Base-by-base conservation (phyloP, 2,888 invertebrate genomes). In the Dryadula phaetusa region DNA sequence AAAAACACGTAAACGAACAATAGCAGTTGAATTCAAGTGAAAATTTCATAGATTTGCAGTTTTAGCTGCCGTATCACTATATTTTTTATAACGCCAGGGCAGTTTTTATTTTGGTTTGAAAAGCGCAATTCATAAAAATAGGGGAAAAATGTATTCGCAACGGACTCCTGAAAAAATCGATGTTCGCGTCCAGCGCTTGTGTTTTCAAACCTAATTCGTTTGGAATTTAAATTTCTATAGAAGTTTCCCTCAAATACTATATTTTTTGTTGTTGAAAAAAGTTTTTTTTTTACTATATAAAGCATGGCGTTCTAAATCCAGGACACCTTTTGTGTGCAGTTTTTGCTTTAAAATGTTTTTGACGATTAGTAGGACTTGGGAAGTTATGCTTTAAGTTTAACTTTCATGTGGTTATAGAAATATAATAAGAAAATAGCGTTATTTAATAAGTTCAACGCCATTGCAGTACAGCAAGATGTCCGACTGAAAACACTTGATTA, bases 11-110 rank as follows among this genome's bases (percentile, higher is more conserved):
- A 54, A 58, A 65, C 49, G 54, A 70, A 73, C 73, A 72, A 72
- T 67, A 56, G 67, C 62, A 54, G 67, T 34, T 47, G 67, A 61
- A 68, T 68, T 69, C 64, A 56, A 69, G 67, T 72, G 67, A 69
- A 73, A 73, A 72, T 72, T 68, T 72, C 72, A 73, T 72, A 73
- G 62, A 67, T 65, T 67, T 64, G 44, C 65, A 70, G 44, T 70
- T 72, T 69, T 69, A 46, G 34, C 58, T 49, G 25, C 42, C 63
- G 32, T 56, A 66, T 63, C 66, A 46, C 28, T 60, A 66, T 37
- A 58, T 61, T 62, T 64, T 64, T 63, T 49, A 40, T 47, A 52
- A 52, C 25, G 46, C 61, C 62, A 32, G 46, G 47, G 49, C 34
- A 18, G 64, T 66, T 71, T 70, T 67, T 69, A 53, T 69, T 70